Percentiles rank a stretch among this genome's conserved stretches.
Evolutionary conservation across 2,888 invertebrate species (phyloP).

Genomic region (Clistopyga incitator): DNA sequence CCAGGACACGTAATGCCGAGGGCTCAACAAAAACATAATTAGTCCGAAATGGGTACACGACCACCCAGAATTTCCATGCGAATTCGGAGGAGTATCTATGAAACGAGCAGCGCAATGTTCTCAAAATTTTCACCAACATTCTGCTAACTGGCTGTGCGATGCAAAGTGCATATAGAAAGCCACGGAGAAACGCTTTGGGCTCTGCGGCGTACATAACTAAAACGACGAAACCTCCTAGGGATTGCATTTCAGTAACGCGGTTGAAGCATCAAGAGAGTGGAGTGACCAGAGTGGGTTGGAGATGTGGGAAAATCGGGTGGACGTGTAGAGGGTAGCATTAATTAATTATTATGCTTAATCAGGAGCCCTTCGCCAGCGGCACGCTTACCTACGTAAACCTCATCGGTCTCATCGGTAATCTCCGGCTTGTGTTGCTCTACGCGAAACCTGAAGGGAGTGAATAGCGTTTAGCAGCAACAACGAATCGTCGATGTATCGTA

Average conservation of each 20-base stretch:
- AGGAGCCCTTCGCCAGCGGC: conserved; percentile 40
- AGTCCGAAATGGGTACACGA: too few species aligned
- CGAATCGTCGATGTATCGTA: conserved; percentile 43
- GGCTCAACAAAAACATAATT: too few species aligned
- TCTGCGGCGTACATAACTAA: conserved; percentile 36
- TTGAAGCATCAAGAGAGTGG: neutral
- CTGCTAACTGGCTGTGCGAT: neutral
- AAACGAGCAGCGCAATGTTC: neutral
- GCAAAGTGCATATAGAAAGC: conserved; percentile 10
- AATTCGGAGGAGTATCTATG: neutral
- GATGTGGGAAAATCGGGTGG: conserved; percentile 31
- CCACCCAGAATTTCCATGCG: neutral
- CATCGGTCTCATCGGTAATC: neutral
- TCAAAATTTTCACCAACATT: conserved; percentile 1
- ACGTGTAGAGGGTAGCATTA: conserved; percentile 53
- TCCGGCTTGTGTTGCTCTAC: conserved; percentile 4
- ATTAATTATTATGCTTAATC: conserved; percentile 73
- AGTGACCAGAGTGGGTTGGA: neutral
- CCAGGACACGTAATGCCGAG: too few species aligned
- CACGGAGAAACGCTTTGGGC: neutral
- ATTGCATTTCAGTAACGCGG: conserved; percentile 30
- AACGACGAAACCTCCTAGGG: conserved; percentile 35
- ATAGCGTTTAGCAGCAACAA: conserved; percentile 6
- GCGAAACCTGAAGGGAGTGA: neutral
- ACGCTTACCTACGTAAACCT: conserved; percentile 7